A percentile compares a stretch with the other conserved stretches of the same genome.
Evolutionary conservation across 2,113 vertebrate genomes (phyloP).

Genomic region (Naja naja): DNA sequence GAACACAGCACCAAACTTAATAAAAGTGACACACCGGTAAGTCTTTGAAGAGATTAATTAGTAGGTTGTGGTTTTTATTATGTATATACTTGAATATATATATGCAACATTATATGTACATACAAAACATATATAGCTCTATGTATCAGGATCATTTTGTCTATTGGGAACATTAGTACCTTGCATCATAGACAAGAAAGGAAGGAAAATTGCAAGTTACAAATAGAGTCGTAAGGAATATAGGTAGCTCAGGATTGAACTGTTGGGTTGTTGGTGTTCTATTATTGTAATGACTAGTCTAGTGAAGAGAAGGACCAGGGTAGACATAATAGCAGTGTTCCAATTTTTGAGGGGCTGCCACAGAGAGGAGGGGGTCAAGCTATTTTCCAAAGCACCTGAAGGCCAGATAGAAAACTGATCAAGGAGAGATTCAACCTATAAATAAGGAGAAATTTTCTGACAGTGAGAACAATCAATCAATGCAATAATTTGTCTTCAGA

Average conservation of each 20-base stretch:
- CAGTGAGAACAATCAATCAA: too few relatives aligned
- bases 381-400: too few relatives aligned
- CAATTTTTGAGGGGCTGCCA: too few relatives aligned
- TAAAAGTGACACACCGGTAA: slow-evolving; percentile 95
- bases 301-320: too few relatives aligned
- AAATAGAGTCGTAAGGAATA: background rate
- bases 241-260: background rate
- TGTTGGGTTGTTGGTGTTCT: background rate
- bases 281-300: background rate
- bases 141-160: background rate
- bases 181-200: background rate
- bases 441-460: too few relatives aligned
- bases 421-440: too few relatives aligned
- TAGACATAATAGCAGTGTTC: too few relatives aligned
- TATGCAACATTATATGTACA: background rate
- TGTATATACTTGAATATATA: background rate
- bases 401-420: too few relatives aligned
- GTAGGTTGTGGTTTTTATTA: background rate
- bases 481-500: too few relatives aligned
- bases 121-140: background rate
- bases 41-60: fast-evolving
- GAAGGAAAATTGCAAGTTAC: background rate
- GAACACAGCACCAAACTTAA: slow-evolving; percentile 74
- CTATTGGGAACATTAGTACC: background rate
- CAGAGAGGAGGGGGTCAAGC: too few relatives aligned